Conservation (phyloP, 2,888 invertebrate genomes). For the Ormyrus rosae region DNA sequence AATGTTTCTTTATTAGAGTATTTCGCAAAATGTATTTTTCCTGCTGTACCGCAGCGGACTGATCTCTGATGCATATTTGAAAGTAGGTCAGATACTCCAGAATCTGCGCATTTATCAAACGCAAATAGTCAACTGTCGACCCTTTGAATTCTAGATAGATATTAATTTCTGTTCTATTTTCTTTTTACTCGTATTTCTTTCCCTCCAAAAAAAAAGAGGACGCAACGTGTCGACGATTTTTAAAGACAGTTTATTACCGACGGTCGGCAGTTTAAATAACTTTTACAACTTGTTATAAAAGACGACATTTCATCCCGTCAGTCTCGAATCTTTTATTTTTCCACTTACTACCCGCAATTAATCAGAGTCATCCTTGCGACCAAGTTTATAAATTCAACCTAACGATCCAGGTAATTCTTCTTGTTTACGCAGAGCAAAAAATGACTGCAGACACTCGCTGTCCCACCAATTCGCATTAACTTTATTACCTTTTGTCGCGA, state of each 20-base stretch:
- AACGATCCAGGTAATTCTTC: too few species aligned
- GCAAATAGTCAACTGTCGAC: constrained; percentile 34
- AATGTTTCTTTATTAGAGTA: neutral
- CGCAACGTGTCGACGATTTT: too few species aligned
- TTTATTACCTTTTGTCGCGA: constrained; percentile 21
- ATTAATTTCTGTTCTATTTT: neutral
- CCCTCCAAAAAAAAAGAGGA: neutral
- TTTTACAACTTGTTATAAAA: too few species aligned
- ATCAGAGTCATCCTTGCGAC: too few species aligned
- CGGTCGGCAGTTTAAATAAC: too few species aligned
- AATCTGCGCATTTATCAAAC: constrained; percentile 33
- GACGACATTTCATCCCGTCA: too few species aligned
- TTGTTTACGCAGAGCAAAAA: too few species aligned
- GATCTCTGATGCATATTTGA: neutral
- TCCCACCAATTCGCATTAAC: neutral
- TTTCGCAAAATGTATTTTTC: constrained; percentile 9
- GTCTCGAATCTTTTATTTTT: too few species aligned
- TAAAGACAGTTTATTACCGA: too few species aligned
- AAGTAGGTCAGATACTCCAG: constrained; percentile 27
- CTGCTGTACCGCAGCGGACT: neutral
- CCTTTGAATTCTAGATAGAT: constrained; percentile 12
- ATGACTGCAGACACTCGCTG: too few species aligned
- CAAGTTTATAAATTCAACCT: too few species aligned
- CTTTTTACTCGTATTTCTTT: neutral
- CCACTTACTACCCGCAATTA: too few species aligned